These are phyloP conservation scores for Burhinus oedicnemus DNA, from an alignment of 2,113 vertebrate species.

Conservation along the genomic window DNA sequence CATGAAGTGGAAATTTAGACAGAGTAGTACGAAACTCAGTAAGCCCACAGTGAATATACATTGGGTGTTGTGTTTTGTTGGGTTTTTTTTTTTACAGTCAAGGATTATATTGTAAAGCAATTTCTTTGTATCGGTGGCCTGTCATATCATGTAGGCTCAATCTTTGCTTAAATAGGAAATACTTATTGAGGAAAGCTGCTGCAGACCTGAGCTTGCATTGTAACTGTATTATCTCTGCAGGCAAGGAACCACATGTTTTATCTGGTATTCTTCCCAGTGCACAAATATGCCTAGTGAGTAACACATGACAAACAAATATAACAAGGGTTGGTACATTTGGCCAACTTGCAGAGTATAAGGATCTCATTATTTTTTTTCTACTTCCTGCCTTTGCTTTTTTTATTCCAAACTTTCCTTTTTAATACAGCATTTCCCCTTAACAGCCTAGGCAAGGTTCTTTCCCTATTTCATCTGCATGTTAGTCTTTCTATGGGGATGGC, in stretches of 20 bases:
- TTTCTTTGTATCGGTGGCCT: neutral
- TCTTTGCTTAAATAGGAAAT: neutral
- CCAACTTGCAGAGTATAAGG: neutral
- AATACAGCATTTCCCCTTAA: neutral
- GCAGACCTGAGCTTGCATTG: neutral
- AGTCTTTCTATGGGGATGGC: neutral
- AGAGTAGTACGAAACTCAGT: neutral
- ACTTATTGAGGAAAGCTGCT: neutral
- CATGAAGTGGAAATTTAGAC: neutral
- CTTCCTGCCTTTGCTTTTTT: neutral
- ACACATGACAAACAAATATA: conserved; percentile 27
- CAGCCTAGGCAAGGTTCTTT: neutral
- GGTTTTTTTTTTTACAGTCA: neutral
- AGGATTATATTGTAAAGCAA: neutral
- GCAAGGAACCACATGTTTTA: conserved; percentile 25
- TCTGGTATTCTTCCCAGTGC: conserved; percentile 29
- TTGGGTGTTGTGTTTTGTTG: neutral
- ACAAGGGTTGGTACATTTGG: neutral
- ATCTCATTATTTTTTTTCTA: conserved; percentile 5
- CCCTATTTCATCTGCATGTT: neutral
- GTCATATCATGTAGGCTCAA: neutral
- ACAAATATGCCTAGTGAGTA: neutral
- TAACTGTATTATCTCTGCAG: neutral
- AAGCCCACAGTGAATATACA: neutral
- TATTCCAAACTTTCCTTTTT: neutral